These are phyloP conservation scores for Simalia tracyae DNA, from an alignment of 2,797 vertebrate genomes.

Conservation along the genomic window DNA sequence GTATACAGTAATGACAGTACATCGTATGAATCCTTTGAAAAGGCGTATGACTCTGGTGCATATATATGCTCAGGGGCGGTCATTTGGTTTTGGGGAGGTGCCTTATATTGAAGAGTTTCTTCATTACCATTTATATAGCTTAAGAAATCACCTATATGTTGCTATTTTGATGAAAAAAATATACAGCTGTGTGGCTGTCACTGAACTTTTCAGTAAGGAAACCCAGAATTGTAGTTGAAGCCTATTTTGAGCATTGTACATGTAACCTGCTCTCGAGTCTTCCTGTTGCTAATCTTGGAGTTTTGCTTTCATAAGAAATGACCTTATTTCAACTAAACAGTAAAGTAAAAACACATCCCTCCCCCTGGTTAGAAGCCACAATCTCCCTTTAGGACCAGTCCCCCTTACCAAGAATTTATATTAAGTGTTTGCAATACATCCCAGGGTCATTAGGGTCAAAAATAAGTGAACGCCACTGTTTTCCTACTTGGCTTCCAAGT, in stretches of 20 bases:
- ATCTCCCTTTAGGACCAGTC: neutral
- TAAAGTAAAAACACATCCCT: neutral
- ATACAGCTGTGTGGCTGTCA: neutral
- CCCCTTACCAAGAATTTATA: too few species aligned
- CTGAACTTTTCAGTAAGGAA: neutral
- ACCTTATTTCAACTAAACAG: neutral
- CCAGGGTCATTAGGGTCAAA: neutral
- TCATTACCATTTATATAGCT: neutral
- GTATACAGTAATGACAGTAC: neutral
- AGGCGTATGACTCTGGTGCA: neutral
- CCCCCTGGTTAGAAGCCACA: neutral
- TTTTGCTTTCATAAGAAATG: neutral
- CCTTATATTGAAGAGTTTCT: neutral
- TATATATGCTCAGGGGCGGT: neutral
- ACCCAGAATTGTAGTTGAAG: neutral
- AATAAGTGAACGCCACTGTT: neutral
- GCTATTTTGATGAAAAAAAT: neutral
- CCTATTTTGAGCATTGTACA: neutral
- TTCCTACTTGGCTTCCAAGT: neutral
- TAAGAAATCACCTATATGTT: neutral
- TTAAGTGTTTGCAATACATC: neutral
- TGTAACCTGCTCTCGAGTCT: neutral
- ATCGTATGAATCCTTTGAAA: neutral
- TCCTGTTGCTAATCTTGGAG: neutral
- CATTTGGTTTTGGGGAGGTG: neutral